These are phyloP conservation scores for Teleogryllus occipitalis DNA, from an alignment of 1,140 invertebrate genomes.

Conservation along the genomic window DNA sequence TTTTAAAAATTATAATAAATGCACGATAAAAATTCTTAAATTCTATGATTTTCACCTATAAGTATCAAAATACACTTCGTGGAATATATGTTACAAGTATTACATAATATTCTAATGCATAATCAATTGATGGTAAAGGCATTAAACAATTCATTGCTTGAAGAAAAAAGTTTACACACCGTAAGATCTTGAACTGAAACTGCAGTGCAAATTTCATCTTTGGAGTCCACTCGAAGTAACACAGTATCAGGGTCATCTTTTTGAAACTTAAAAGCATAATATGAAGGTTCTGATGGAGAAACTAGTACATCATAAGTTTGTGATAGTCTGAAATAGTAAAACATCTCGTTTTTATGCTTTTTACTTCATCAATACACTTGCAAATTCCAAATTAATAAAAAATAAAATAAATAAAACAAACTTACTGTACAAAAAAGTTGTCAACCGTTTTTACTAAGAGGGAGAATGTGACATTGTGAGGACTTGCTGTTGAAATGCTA, in stretches of 20 bases:
- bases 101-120: not conserved
- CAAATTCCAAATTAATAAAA: slow-evolving; percentile 14
- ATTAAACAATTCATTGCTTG: too few species aligned
- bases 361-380: not conserved
- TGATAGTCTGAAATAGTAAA: slow-evolving; percentile 14
- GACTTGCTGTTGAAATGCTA: slow-evolving; percentile 49
- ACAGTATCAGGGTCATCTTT: slow-evolving; percentile 45
- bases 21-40: not conserved
- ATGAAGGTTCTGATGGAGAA: slow-evolving; percentile 43
- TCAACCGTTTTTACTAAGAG: slow-evolving; percentile 43
- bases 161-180: slow-evolving; percentile 40
- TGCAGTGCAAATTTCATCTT: slow-evolving; percentile 55
- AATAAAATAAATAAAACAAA: not conserved
- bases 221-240: slow-evolving; percentile 53
- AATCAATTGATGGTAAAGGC: not conserved
- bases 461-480: slow-evolving; percentile 40
- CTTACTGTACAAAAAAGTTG: slow-evolving; percentile 47
- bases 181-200: slow-evolving; percentile 65
- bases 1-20: not conserved
- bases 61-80: not conserved
- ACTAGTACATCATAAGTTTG: slow-evolving; percentile 33
- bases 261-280: slow-evolving; percentile 44
- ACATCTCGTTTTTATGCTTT: not conserved
- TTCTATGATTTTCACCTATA: not conserved
- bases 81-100: not conserved